Conservation (phyloP, 2,888 invertebrate genomes). For the Noctua fimbriata region DNA sequence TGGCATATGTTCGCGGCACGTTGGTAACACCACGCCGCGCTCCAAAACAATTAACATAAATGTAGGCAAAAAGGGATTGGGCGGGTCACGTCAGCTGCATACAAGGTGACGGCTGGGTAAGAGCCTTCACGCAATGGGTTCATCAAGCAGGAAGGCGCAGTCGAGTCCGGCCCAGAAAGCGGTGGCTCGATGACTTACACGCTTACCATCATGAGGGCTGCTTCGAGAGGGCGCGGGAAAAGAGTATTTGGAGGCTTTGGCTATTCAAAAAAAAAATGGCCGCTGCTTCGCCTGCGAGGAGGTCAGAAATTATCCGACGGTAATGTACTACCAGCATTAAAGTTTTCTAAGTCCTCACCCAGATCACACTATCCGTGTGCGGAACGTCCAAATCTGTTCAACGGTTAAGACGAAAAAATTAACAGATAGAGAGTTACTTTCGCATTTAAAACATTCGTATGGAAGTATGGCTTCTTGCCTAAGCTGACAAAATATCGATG, state of each 20-base stretch:
- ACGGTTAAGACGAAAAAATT: background rate
- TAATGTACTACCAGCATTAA: background rate
- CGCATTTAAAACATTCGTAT: background rate
- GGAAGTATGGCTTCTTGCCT: slow-evolving; percentile 1
- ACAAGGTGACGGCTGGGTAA: background rate
- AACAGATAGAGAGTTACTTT: background rate
- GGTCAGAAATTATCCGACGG: background rate
- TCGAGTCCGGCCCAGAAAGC: background rate
- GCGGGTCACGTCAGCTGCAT: background rate
- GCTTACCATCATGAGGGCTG: background rate
- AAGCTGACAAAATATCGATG: background rate
- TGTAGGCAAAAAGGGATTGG: background rate
- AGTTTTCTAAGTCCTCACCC: background rate
- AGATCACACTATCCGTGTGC: background rate
- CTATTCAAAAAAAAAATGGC: background rate
- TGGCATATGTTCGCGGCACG: background rate
- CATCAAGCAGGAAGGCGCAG: background rate
- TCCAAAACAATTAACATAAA: background rate
- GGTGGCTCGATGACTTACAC: background rate
- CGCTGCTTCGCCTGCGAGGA: background rate
- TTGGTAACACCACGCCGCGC: background rate
- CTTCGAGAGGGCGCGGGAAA: background rate
- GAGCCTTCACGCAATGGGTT: background rate
- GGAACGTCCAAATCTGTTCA: background rate
- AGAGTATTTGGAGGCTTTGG: background rate